Evolutionary conservation across 1,140 invertebrate species (phyloP).

Genomic region (Dermatophagoides farinae): DNA sequence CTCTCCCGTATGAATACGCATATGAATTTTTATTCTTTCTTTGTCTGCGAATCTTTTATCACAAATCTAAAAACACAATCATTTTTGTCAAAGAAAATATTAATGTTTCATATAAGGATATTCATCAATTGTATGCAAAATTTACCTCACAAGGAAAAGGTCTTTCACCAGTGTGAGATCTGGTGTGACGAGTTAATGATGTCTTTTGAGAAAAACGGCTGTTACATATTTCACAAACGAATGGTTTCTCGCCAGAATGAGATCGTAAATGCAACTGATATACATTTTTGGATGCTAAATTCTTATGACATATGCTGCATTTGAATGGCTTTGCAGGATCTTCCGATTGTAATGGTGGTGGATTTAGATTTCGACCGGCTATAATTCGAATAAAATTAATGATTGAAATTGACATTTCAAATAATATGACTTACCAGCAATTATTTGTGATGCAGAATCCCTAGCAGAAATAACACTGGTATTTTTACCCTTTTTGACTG

Average conservation of each 20-base stretch:
- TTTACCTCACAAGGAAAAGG: constrained; percentile 22
- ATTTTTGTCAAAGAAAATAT: neutral
- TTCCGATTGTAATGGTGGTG: constrained; percentile 17
- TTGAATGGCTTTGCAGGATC: constrained; percentile 20
- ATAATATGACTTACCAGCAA: too few species aligned
- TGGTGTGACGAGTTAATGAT: constrained; percentile 44
- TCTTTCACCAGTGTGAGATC: constrained; percentile 38
- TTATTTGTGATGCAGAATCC: too few species aligned
- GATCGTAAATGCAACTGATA: constrained; percentile 34
- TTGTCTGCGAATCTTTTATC: constrained; percentile 21
- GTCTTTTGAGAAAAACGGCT: constrained; percentile 50
- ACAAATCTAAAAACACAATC: constrained; percentile 12
- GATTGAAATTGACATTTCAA: neutral
- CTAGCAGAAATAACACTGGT: neutral
- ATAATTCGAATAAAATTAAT: too few species aligned
- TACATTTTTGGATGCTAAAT: constrained; percentile 21
- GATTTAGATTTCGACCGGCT: neutral
- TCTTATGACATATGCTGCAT: constrained; percentile 19
- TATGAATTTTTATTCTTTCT: constrained; percentile 33
- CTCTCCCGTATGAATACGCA: constrained; percentile 61
- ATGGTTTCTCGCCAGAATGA: constrained; percentile 49
- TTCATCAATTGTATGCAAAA: neutral
- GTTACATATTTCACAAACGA: constrained; percentile 84
- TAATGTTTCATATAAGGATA: too few species aligned
- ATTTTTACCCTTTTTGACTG: neutral